Base-by-base conservation (phyloP, 2,113 vertebrate genomes). In the Tachycineta bicolor region DNA sequence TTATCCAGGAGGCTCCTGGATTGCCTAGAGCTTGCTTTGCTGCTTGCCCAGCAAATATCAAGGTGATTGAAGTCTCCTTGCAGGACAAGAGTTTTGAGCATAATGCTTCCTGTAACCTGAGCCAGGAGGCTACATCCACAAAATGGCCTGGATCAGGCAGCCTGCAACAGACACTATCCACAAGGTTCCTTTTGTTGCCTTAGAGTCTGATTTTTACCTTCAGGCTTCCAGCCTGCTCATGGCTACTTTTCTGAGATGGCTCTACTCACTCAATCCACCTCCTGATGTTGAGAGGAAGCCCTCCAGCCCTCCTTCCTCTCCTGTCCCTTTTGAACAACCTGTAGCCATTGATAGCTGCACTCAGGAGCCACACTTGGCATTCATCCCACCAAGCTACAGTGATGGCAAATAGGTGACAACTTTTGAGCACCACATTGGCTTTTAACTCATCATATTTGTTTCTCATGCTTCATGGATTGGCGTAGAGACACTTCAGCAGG, bases 331-430 rank as follows among this genome's bases (percentile, higher is more conserved):
- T n/a, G 29, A n/a, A 6, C 39, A 39, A 24, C 15, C 12, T 49
- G 18, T 13, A 49, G 29, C 29, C 34, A 12, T 41, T 24, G 69
- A 29, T 3, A 24, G 24, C 47, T 39, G 19, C 19, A 20, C 41
- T 37, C 55, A 24, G 43, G 37, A 62, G 15, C 20, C 10, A 39
- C 24, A 19, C 11, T 5, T 12, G 12, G 8, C 6, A 33, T 62
- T 56, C 0, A 0, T 74, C 29, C 25, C n/a, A 53, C 7, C 7
- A 26, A 59, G 20, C 6, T 41, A 28, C 60, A 63, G 49, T 20
- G 49, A 18, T 26, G 22, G 8, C 19, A 69, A 23, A 16, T 10
- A 50, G n/a, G 9, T 28, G 1, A 2, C 14, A 44, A 26, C 15
- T 76, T 76, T 65, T 23, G 49, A 70, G 39, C 17, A n/a, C 17